These are phyloP conservation scores for Xenus cinereus DNA, from an alignment of 2,113 vertebrate species.

Conservation along the genomic window DNA sequence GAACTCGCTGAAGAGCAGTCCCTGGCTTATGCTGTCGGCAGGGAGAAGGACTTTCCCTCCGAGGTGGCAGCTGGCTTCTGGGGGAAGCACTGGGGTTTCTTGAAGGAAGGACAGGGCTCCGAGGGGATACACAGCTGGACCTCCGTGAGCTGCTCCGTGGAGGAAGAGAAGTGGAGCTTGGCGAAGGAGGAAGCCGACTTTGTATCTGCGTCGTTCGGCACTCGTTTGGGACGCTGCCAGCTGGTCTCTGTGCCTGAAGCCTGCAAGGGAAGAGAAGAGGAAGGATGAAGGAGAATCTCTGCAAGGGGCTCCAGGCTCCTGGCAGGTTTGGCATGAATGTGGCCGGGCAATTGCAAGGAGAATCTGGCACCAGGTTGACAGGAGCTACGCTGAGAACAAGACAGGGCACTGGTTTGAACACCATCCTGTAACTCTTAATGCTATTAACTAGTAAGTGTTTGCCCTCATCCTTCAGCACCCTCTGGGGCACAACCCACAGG, in stretches of 20 bases:
- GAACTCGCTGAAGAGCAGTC: slow-evolving; percentile 56
- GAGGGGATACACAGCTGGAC: slow-evolving; percentile 68
- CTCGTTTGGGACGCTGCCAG: slow-evolving; percentile 57
- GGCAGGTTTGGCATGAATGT: not conserved
- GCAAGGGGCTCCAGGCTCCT: not conserved
- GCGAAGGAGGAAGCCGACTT: slow-evolving; percentile 43
- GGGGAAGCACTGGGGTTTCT: slow-evolving; percentile 84
- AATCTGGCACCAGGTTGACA: not conserved
- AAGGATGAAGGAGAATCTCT: not conserved
- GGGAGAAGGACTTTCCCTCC: slow-evolving; percentile 87
- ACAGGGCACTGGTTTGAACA: not conserved
- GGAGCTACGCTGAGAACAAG: not conserved
- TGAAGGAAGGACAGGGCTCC: slow-evolving; percentile 65
- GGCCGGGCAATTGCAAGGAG: not conserved
- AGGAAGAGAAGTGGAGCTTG: slow-evolving; percentile 44
- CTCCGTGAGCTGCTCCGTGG: slow-evolving; percentile 74
- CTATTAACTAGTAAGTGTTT: not conserved
- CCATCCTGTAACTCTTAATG: not conserved
- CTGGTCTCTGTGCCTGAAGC: slow-evolving; percentile 71
- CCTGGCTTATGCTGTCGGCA: slow-evolving; percentile 77
- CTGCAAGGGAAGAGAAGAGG: slow-evolving; percentile 63
- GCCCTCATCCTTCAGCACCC: not conserved
- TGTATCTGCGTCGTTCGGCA: slow-evolving; percentile 54
- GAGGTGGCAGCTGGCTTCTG: slow-evolving; percentile 76
- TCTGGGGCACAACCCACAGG: not conserved